Evolutionary conservation across 2,797 vertebrate genomes (phyloP), one percentile per base, ranked within the genome.

Genomic region (Emydoidea blandingii): DNA sequence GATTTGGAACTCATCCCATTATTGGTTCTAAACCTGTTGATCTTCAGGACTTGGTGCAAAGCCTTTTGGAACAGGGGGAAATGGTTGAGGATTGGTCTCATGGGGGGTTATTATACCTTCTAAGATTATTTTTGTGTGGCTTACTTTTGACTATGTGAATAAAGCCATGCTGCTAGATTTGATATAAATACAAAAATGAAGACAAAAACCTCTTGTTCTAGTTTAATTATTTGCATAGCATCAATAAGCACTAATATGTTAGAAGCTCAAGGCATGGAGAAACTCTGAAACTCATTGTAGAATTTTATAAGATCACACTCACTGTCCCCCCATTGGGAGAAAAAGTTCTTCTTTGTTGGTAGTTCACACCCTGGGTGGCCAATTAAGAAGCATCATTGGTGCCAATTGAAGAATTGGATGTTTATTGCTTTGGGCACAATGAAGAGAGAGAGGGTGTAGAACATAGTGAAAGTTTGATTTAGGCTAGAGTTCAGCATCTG

Each of bases 401-500:
- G 93, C 74, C 87, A 97, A 79, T 14, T 93, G 91, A 97, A 90
- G 93, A 91, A 81, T 80, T 97, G 94, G 95, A 92, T 91, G 5
- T 57, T 85, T 92, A 59, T 21, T 68, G 31, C 92, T 34, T 89
- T 97, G 85, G 54, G 44, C 68, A 88, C 59, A 41, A 15, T 78
- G 52, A 78, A 27, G 81, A 47, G 44, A 47, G 44, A 47, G 27
- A 31, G 94, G 89, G 81, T 86, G 89, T 90, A 62, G 29, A 94
- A 9, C 65, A 78, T 93, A 94, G 96, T 95, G 85, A 96, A 97
- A 97, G 86, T 94, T 95, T 90, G 79, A 92, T 95, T 96, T 86
- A 97, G 95, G 87, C 96, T 65, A 65, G 91, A 91, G 87, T 94
- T 85, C 68, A 92, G 18, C 94, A 92, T 94, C 52, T 96, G 91